These are phyloP conservation scores for Harpegnathos saltator DNA, from an alignment of 1,140 invertebrate genomes.

Conservation along the genomic window DNA sequence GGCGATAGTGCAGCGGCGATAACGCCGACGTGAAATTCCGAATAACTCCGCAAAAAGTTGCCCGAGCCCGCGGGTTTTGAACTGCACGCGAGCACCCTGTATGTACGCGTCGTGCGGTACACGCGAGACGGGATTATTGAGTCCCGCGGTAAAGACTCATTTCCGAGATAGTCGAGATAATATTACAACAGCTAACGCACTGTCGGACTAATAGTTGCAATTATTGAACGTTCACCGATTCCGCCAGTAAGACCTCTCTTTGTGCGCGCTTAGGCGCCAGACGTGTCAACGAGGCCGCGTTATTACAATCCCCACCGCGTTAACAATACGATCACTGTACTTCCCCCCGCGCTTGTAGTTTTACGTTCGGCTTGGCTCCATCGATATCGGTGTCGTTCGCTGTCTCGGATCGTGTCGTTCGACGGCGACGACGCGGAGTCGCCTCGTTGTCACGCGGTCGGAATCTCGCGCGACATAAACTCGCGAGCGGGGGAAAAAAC, in stretches of 20 bases:
- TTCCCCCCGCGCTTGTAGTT: conserved; percentile 33
- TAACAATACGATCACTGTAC: conserved; percentile 68
- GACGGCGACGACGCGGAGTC: not conserved
- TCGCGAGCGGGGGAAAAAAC: not conserved
- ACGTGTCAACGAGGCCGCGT: conserved; percentile 52
- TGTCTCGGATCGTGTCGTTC: conserved; percentile 2
- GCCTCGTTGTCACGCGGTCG: not conserved
- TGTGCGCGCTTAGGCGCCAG: conserved; percentile 62
- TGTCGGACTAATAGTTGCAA: conserved; percentile 26
- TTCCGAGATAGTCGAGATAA: conserved; percentile 9
- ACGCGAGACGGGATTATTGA: not conserved
- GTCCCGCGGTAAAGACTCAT: not conserved
- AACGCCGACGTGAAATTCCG: too few relatives aligned
- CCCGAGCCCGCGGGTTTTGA: too few relatives aligned
- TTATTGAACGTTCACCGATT: conserved; percentile 52
- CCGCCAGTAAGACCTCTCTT: conserved; percentile 58
- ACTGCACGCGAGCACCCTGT: too few relatives aligned
- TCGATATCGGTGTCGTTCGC: conserved; percentile 29
- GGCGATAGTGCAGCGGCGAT: too few relatives aligned
- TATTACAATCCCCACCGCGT: conserved; percentile 58
- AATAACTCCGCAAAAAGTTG: too few relatives aligned
- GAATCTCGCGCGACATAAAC: not conserved
- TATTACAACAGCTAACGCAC: conserved; percentile 22
- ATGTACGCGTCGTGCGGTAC: not conserved
- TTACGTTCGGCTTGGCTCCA: conserved; percentile 21